Evolutionary conservation across 2,113 vertebrate genomes (phyloP).

Genomic region (Diglossa brunneiventris): DNA sequence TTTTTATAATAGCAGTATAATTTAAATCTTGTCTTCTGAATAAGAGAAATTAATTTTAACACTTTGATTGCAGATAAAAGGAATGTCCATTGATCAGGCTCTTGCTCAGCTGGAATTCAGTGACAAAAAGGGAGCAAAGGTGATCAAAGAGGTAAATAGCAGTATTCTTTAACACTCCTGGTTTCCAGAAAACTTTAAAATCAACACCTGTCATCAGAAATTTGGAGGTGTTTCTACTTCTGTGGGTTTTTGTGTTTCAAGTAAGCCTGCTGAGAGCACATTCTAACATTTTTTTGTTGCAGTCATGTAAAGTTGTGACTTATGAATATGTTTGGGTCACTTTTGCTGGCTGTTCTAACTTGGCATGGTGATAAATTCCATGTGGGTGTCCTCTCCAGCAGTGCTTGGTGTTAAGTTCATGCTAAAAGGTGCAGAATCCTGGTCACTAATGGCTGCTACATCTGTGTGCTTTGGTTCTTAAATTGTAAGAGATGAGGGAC

Average conservation of each 20-base stretch:
- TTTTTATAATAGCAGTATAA: background rate
- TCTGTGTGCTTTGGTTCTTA: background rate
- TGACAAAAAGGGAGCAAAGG: conserved; percentile 94
- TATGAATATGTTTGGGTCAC: background rate
- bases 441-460: background rate
- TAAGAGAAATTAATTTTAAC: background rate
- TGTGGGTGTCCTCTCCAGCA: background rate
- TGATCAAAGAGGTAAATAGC: conserved; percentile 87
- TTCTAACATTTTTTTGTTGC: background rate
- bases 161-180: background rate
- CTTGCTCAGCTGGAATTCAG: conserved; percentile 90
- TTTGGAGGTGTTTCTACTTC: background rate
- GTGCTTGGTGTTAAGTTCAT: background rate
- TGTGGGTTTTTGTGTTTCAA: background rate
- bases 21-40: background rate
- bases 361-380: background rate
- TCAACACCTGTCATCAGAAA: background rate
- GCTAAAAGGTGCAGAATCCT: background rate
- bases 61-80: conserved; percentile 80
- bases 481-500: background rate
- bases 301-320: background rate
- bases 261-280: background rate
- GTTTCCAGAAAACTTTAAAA: background rate
- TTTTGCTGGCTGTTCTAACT: background rate
- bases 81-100: conserved; percentile 92